These are phyloP conservation scores for Dichetophora obliterata DNA, from an alignment of 2,888 invertebrate genomes.

Conservation along the genomic window DNA sequence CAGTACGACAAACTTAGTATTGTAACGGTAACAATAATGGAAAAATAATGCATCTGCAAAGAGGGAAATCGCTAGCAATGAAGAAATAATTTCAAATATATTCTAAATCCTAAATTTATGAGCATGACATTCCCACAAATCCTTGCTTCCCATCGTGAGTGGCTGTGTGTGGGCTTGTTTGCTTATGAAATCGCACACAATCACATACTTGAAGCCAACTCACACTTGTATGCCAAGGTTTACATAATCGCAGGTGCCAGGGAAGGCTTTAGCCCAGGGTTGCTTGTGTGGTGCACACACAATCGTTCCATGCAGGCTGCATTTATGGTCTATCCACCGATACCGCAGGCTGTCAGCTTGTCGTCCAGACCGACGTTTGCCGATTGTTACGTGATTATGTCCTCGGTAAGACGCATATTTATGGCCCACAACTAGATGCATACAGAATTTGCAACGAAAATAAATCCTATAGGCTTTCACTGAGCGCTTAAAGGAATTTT, in stretches of 20 bases:
- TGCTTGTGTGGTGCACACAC: conserved; percentile 14
- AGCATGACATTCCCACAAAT: conserved; percentile 1
- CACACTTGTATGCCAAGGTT: conserved; percentile 14
- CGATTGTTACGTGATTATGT: conserved; percentile 32
- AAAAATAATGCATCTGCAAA: too few species aligned
- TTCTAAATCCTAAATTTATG: conserved; percentile 30
- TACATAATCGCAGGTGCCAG: conserved; percentile 16
- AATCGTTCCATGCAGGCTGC: not conserved
- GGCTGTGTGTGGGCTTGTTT: too few species aligned
- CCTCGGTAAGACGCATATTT: conserved; percentile 22
- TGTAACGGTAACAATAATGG: too few species aligned
- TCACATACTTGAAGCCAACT: not conserved
- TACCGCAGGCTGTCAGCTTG: not conserved
- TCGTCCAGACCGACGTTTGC: conserved; percentile 8
- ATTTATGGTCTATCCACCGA: not conserved
- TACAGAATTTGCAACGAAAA: not conserved
- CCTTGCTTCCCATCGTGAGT: too few species aligned
- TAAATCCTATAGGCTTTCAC: too few species aligned
- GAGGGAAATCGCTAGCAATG: not conserved
- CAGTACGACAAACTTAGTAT: too few species aligned
- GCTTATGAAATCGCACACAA: not conserved
- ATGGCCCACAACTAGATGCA: not conserved
- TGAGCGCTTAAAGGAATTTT: too few species aligned
- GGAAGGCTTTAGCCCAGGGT: conserved; percentile 13
- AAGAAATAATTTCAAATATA: conserved; percentile 28